These are phyloP conservation scores for Lophotriccus pileatus DNA, from an alignment of 2,797 vertebrate genomes.

Conservation along the genomic window DNA sequence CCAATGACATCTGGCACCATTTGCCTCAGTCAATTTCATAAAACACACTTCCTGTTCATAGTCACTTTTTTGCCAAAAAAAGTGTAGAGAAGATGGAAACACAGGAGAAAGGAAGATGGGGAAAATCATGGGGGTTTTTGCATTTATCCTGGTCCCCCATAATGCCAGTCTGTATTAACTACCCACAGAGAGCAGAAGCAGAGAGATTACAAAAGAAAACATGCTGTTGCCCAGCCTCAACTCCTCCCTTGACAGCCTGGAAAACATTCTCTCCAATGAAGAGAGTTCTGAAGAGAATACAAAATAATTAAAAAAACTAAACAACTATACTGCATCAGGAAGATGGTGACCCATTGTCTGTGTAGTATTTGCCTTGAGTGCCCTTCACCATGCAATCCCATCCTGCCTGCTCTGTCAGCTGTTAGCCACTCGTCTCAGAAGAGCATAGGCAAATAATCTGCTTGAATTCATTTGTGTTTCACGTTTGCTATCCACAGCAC, in stretches of 20 bases:
- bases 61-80: not conserved
- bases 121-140: accelerated
- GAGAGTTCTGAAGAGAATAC: not conserved
- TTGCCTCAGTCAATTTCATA: not conserved
- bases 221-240: not conserved
- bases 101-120: not conserved
- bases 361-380: not conserved
- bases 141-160: not conserved
- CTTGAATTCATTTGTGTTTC: not conserved
- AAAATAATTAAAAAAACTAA: not conserved
- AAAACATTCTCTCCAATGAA: not conserved
- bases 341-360: not conserved
- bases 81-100: not conserved
- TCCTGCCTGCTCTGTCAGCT: not conserved
- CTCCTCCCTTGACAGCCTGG: not conserved
- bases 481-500: not conserved
- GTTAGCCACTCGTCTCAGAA: not conserved
- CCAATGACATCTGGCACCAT: not conserved
- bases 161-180: not conserved
- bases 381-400: not conserved
- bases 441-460: not conserved
- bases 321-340: not conserved
- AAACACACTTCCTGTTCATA: not conserved
- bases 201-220: not conserved
- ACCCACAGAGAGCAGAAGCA: not conserved